Evolutionary conservation across 2,888 invertebrate species (phyloP), one percentile per base, ranked within the genome.

Genomic region (Cataglyphis albicans): DNA sequence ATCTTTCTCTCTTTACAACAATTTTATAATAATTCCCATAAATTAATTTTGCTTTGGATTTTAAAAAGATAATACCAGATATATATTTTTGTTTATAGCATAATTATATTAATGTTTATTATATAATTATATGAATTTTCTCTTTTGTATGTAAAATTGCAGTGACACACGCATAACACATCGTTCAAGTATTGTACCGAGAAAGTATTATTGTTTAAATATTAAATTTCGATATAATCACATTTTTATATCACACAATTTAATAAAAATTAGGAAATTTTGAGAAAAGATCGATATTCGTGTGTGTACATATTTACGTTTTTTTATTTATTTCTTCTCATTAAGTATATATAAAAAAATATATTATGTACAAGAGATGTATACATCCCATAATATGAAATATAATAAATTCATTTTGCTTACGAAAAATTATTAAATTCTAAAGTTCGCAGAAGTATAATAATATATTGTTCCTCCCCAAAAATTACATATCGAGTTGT

Each of bases 271-370:
- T n/a, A 41, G 9, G 4, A 52, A 52, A 64, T 29, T 0, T 63
- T 35, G 6, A 63, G 18, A 35, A 32, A 32, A 48, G 3, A 25
- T 52, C 18, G 3, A 52, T 64, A 64, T 21, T 35, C 10, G 18
- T n/a, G 35, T 38, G 1, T 78, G 15, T 59, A 76, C 65, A 67
- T 57, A 65, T 41, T n/a, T 29, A 25, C 10, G 0, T 18, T 35
- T 6, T 44, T 59, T 59, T 57, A 59, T 52, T 52, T 52, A 52
- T 52, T n/a, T 52, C n/a, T 52, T n/a, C n/a, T 29, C 35, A 3
- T 64, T 65, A 41, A 72, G 18, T 48, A 32, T 74, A 63, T 63
- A 74, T 61, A 74, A 74, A 73, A 73, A 74, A 38, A 52, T 61
- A 74, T 73, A 59, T 32, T 38, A 57, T 41, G 12, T 74, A 74